Conservation (phyloP, 2,113 vertebrate species). For the Zonotrichia leucophrys region DNA sequence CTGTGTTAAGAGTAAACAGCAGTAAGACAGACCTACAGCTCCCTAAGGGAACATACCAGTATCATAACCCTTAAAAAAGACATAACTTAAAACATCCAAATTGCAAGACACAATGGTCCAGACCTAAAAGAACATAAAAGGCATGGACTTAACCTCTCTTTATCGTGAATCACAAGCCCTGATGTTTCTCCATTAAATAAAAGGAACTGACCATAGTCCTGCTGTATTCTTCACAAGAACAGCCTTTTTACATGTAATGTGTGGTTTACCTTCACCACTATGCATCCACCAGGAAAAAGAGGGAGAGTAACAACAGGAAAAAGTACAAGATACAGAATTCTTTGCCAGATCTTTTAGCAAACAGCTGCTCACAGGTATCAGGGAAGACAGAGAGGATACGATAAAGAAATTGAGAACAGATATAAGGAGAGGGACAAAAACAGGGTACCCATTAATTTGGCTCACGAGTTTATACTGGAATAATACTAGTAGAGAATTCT, state of each 20-base stretch:
- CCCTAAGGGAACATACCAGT: neutral
- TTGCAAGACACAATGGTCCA: neutral
- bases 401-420: neutral
- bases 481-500: neutral
- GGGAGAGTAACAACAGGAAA: neutral
- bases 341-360: neutral
- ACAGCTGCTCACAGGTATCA: neutral
- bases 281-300: neutral
- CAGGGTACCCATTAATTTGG: neutral
- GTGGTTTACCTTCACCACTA: neutral
- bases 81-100: neutral
- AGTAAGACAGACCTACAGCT: neutral
- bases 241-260: neutral
- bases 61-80: neutral
- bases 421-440: rapidly evolving
- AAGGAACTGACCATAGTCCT: neutral
- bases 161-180: neutral
- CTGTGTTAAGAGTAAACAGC: neutral
- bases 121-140: neutral
- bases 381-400: neutral
- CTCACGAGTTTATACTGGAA: neutral
- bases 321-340: rapidly evolving
- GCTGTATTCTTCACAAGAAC: neutral
- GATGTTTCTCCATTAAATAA: neutral
- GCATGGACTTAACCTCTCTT: neutral